A percentile compares a stretch with the other conserved stretches of the same genome.
Evolutionary conservation across 2,888 invertebrate species (phyloP).

Genomic region (Stictocephala bisonia): DNA sequence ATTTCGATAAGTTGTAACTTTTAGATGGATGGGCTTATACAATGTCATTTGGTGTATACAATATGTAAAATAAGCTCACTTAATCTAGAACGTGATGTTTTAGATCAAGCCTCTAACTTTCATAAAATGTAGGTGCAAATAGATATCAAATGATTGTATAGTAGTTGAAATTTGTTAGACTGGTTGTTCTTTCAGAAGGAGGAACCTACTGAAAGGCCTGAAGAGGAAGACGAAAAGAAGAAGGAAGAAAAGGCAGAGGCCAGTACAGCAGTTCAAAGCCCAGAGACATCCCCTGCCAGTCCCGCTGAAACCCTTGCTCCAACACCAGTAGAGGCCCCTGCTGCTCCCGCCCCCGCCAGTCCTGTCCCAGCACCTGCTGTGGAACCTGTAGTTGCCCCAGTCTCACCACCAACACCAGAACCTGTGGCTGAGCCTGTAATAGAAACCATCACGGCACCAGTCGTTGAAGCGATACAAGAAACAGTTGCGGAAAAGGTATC

Average conservation of each 20-base stretch:
- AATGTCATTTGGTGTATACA: too few relatives aligned
- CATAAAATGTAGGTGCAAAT: too few relatives aligned
- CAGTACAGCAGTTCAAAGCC: conserved; percentile 2
- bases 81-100: too few relatives aligned
- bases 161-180: neutral
- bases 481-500: conserved; percentile 41
- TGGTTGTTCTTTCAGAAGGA: conserved; percentile 18
- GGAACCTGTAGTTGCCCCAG: conserved; percentile 4
- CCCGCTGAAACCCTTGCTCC: conserved; percentile 44
- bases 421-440: conserved; percentile 37
- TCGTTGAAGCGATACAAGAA: conserved; percentile 32
- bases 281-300: conserved; percentile 44
- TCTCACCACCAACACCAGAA: neutral
- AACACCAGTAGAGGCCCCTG: too few relatives aligned
- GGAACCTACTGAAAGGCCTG: conserved; percentile 35
- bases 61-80: too few relatives aligned
- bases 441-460: conserved; percentile 45
- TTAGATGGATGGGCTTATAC: too few relatives aligned
- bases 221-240: conserved; percentile 40
- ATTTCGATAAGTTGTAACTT: too few relatives aligned
- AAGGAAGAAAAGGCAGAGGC: conserved; percentile 18
- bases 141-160: neutral
- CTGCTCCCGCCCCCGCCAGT: too few relatives aligned
- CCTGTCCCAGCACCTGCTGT: neutral
- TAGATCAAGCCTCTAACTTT: too few relatives aligned